These are phyloP conservation scores for Drosophila lowei DNA, from an alignment of 1,140 invertebrate genomes.

Conservation along the genomic window DNA sequence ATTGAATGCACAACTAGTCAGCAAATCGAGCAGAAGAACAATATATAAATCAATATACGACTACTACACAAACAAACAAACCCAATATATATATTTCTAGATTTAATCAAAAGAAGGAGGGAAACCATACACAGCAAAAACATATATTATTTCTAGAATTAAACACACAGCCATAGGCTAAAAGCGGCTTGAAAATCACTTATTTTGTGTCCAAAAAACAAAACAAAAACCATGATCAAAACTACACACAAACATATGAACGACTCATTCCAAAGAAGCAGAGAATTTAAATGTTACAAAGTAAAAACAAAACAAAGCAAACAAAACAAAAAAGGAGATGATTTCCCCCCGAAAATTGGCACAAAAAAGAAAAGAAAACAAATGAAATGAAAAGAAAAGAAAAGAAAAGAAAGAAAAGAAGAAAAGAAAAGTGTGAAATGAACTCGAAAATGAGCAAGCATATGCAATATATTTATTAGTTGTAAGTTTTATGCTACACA, in stretches of 20 bases:
- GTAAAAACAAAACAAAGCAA: no score
- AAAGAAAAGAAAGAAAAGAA: not conserved
- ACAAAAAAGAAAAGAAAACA: slow-evolving; percentile 1
- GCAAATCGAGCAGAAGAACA: slow-evolving; percentile 40
- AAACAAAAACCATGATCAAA: slow-evolving; percentile 15
- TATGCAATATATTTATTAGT: slow-evolving; percentile 50
- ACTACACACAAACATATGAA: slow-evolving; percentile 58
- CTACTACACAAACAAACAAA: slow-evolving; percentile 17
- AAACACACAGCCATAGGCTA: slow-evolving; percentile 31
- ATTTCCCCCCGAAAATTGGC: slow-evolving; percentile 16
- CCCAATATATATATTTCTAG: slow-evolving; percentile 7
- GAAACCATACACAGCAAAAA: not conserved
- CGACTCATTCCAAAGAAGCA: slow-evolving; percentile 83
- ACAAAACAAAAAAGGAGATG: slow-evolving; percentile 32
- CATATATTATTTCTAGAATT: slow-evolving; percentile 12
- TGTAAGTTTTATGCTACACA: slow-evolving; percentile 29
- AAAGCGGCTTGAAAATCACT: slow-evolving; percentile 76
- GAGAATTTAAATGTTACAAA: slow-evolving; percentile 74
- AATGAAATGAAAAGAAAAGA: not conserved
- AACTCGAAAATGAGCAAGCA: slow-evolving; percentile 24
- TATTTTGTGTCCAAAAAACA: slow-evolving; percentile 47
- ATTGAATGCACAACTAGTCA: slow-evolving; percentile 74
- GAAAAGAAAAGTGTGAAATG: slow-evolving; percentile 14
- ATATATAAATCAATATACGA: slow-evolving; percentile 20
- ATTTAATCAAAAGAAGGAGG: no score